Evolutionary conservation across 2,797 vertebrate genomes (phyloP).

Genomic region (Sphenopsis melanotis): DNA sequence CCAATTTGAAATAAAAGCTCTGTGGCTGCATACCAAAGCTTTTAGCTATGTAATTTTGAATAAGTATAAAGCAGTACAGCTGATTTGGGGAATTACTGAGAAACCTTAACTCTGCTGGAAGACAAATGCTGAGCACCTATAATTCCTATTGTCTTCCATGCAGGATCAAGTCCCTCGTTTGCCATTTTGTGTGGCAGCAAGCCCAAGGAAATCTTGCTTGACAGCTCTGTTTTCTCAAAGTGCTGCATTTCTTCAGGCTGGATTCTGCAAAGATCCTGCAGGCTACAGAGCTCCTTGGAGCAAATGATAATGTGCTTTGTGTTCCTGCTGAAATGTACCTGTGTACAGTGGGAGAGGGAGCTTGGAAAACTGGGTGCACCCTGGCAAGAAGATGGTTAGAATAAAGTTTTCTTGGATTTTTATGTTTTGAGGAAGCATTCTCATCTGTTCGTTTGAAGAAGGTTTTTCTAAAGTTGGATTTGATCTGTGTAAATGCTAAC

Average conservation of each 20-base stretch:
- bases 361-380: neutral
- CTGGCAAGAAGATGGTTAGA: neutral
- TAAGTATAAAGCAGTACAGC: neutral
- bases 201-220: slow-evolving; percentile 50
- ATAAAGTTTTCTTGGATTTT: neutral
- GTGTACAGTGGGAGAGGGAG: neutral
- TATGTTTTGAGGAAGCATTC: neutral
- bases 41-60: neutral
- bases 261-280: slow-evolving; percentile 25
- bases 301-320: neutral
- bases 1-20: slow-evolving; percentile 47
- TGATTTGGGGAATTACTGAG: slow-evolving; percentile 17
- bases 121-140: neutral
- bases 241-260: slow-evolving; percentile 30
- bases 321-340: neutral
- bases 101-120: neutral
- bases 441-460: neutral
- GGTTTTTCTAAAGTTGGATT: slow-evolving; percentile 39
- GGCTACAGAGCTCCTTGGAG: slow-evolving; percentile 21
- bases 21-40: slow-evolving; percentile 25
- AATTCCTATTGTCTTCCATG: slow-evolving; percentile 2
- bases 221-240: slow-evolving; percentile 45
- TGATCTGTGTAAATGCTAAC: slow-evolving; percentile 55
- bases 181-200: slow-evolving; percentile 57
- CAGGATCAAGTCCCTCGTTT: slow-evolving; percentile 42